Conservation (phyloP, 30 jellyfish, hydroid and myxozoan genomes). For the Aurelia sp. region DNA sequence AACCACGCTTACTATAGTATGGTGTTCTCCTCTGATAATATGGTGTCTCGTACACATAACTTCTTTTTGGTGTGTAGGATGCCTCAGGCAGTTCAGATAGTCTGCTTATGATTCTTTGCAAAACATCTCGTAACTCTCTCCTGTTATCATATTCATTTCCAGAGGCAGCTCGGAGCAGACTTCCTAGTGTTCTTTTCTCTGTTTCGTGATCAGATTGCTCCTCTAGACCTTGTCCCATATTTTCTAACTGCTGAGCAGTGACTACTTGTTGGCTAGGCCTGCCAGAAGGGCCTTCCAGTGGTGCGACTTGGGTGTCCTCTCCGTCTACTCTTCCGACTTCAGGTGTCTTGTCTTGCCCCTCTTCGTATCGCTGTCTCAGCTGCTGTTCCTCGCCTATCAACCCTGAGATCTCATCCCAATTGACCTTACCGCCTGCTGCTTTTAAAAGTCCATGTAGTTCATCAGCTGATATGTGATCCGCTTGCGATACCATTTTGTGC, state of each 20-base stretch:
- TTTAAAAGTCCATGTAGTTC: constrained; percentile 30
- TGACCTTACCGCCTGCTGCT: constrained; percentile 30
- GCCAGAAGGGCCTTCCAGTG: constrained; percentile 12
- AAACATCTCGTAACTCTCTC: constrained; percentile 35
- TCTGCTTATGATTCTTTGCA: constrained; percentile 35
- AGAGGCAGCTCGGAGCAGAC: neutral
- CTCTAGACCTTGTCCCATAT: constrained; percentile 14
- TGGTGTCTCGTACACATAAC: constrained; percentile 21
- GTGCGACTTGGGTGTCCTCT: constrained; percentile 33
- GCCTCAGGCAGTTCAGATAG: constrained; percentile 35
- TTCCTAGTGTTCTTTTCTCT: constrained; percentile 51
- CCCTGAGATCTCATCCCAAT: constrained; percentile 61
- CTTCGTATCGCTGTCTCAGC: constrained; percentile 9
- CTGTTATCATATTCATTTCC: constrained; percentile 27
- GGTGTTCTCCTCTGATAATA: constrained; percentile 6
- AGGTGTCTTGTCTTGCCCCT: constrained; percentile 45
- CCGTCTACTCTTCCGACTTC: constrained; percentile 54
- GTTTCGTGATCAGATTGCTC: constrained; percentile 22
- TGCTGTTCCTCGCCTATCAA: constrained; percentile 57
- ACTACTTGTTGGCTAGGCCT: constrained; percentile 22
- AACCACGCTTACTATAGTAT: constrained; percentile 24
- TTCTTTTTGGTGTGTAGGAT: neutral
- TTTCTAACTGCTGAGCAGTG: constrained; percentile 21
- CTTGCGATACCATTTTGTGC: constrained; percentile 47
- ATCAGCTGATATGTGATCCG: constrained; percentile 45